A percentile compares a stretch with the other conserved stretches of the same genome.
phyloP scores from a whole-genome alignment of 2,888 invertebrate genomes.

The Frankliniella intonsa region DNA sequence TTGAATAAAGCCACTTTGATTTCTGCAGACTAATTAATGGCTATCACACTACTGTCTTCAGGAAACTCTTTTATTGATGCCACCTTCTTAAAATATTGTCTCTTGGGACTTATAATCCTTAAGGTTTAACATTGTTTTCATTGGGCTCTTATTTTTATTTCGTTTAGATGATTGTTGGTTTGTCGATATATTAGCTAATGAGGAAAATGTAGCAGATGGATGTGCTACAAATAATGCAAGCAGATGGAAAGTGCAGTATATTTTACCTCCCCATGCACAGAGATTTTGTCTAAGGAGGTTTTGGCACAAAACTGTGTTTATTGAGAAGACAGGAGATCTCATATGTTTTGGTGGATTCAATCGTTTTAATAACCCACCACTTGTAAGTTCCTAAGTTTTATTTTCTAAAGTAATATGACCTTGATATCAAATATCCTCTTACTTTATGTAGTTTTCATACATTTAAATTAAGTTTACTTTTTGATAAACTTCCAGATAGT shows the following conservation, averaged over 20 bases:
- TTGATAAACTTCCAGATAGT: background rate
- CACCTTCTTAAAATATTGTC: background rate
- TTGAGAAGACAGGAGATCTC: background rate
- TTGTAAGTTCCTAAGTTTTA: background rate
- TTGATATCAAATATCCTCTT: background rate
- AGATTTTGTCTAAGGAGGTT: background rate
- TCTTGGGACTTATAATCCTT: background rate
- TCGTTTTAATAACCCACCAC: background rate
- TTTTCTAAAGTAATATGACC: background rate
- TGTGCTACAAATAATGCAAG: background rate
- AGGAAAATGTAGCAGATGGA: background rate
- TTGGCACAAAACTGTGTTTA: background rate
- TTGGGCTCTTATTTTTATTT: background rate
- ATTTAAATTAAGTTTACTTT: background rate
- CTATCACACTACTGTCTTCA: too few relatives aligned
- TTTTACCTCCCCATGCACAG: background rate
- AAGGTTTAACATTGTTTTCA: background rate
- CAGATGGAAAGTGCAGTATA: conserved; percentile 5
- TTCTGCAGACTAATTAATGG: too few relatives aligned
- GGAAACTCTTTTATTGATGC: background rate
- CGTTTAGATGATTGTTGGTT: conserved; percentile 1
- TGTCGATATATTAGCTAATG: background rate
- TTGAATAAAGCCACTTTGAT: too few relatives aligned
- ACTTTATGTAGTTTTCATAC: background rate
- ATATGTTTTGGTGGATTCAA: conserved; percentile 12